Percentiles rank a stretch among this genome's conserved stretches.
Conservation (phyloP, 53 echinoderm and acorn worm species). For the Astropecten irregularis region DNA sequence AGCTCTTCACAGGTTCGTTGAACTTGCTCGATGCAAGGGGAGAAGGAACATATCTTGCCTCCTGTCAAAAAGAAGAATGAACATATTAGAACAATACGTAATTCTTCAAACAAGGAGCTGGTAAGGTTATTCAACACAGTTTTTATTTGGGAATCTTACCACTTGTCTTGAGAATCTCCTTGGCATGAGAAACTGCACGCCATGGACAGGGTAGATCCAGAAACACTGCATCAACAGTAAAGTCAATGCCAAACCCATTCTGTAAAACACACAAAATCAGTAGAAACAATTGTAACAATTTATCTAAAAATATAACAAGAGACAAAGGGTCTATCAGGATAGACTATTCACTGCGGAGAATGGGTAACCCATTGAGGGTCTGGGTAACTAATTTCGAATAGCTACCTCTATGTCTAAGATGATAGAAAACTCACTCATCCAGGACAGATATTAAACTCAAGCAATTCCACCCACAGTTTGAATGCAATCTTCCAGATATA, state of each 20-base stretch:
- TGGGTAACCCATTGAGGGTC: too few relatives aligned
- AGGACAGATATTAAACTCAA: too few relatives aligned
- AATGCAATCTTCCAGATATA: too few relatives aligned
- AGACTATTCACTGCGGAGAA: too few relatives aligned
- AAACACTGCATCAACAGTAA: slow-evolving; percentile 90
- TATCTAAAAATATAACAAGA: neutral
- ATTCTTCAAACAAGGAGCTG: too few relatives aligned
- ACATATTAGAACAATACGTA: neutral
- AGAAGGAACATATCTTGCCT: slow-evolving; percentile 91
- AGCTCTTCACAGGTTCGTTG: slow-evolving; percentile 78
- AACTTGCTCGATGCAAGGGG: slow-evolving; percentile 97
- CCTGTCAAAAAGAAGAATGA: slow-evolving; percentile 51
- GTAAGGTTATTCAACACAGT: too few relatives aligned
- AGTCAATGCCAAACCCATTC: slow-evolving; percentile 79
- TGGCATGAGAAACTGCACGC: slow-evolving; percentile 81
- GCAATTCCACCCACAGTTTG: too few relatives aligned
- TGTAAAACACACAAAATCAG: too few relatives aligned
- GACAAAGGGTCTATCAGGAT: too few relatives aligned
- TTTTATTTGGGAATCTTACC: slow-evolving; percentile 45
- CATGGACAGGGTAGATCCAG: slow-evolving; percentile 92
- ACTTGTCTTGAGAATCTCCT: slow-evolving; percentile 73
- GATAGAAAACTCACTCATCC: too few relatives aligned
- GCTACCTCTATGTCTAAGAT: too few relatives aligned
- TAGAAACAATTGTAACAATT: neutral
- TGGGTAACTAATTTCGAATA: too few relatives aligned